Conservation (phyloP, 2,113 vertebrate species). For the Nymphicus hollandicus region DNA sequence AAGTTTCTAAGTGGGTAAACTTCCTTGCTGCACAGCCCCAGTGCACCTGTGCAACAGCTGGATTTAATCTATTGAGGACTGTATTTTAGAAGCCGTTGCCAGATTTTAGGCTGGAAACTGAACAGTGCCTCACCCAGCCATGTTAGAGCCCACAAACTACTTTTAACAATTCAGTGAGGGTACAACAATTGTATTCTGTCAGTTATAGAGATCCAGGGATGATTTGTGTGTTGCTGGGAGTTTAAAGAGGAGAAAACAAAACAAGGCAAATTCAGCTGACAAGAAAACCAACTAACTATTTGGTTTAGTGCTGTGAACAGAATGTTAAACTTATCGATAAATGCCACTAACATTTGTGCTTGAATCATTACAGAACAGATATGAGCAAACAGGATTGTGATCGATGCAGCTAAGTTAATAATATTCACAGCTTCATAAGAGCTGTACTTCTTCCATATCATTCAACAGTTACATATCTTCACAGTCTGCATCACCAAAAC, state of each 20-base stretch:
- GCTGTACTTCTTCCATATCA: not conserved
- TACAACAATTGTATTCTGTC: conserved; percentile 35
- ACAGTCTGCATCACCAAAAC: not conserved
- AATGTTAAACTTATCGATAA: not conserved
- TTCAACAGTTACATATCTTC: not conserved
- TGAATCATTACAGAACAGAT: not conserved
- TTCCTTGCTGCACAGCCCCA: not conserved
- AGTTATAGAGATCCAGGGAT: conserved; percentile 20
- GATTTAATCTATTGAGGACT: not conserved
- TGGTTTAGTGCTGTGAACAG: not conserved
- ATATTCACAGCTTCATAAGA: not conserved
- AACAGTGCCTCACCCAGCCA: conserved; percentile 48
- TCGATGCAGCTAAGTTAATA: not conserved
- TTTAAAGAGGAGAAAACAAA: not conserved
- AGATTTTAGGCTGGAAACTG: conserved; percentile 30
- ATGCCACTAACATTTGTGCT: not conserved
- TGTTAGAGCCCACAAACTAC: conserved; percentile 18
- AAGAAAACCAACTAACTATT: not conserved
- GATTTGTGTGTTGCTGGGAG: not conserved
- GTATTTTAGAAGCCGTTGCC: conserved; percentile 2
- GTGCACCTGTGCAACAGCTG: conserved; percentile 66
- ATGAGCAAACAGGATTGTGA: not conserved
- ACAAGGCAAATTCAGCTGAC: not conserved
- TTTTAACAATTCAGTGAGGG: conserved; percentile 25
- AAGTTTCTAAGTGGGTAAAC: conserved; percentile 30